Conservation (phyloP, 2,797 vertebrate species). For the Hafferia zeledoni region DNA sequence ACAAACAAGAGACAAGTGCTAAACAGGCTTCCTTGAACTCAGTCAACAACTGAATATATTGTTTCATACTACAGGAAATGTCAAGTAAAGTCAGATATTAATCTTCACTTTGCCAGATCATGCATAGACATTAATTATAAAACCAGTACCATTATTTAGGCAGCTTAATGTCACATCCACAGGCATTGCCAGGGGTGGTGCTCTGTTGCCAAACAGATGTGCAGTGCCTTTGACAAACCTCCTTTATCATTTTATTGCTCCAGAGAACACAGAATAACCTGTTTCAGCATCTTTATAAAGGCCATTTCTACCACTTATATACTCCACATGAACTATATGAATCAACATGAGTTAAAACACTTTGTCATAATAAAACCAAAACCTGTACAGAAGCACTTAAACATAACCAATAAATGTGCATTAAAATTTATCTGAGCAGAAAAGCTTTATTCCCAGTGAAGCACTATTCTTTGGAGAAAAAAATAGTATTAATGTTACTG, state of each 20-base stretch:
- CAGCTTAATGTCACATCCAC: neutral
- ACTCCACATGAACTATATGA: neutral
- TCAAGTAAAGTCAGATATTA: neutral
- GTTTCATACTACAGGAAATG: neutral
- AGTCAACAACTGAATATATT: neutral
- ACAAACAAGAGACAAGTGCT: neutral
- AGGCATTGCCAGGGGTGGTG: neutral
- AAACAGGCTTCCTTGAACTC: neutral
- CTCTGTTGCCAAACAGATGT: neutral
- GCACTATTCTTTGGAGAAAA: neutral
- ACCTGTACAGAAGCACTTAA: neutral
- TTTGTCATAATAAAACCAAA: neutral
- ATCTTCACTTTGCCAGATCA: neutral
- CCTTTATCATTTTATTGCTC: neutral
- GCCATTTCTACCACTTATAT: neutral
- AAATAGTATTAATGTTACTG: neutral
- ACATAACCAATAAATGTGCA: neutral
- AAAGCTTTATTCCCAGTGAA: neutral
- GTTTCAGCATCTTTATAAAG: neutral
- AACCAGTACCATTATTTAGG: neutral
- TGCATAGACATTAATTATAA: neutral
- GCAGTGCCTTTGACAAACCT: neutral
- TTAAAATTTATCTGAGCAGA: neutral
- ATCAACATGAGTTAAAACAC: neutral
- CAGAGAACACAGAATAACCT: neutral